These are phyloP conservation scores for Pachycephala philippinensis DNA, from an alignment of 2,113 vertebrate genomes.

Conservation along the genomic window DNA sequence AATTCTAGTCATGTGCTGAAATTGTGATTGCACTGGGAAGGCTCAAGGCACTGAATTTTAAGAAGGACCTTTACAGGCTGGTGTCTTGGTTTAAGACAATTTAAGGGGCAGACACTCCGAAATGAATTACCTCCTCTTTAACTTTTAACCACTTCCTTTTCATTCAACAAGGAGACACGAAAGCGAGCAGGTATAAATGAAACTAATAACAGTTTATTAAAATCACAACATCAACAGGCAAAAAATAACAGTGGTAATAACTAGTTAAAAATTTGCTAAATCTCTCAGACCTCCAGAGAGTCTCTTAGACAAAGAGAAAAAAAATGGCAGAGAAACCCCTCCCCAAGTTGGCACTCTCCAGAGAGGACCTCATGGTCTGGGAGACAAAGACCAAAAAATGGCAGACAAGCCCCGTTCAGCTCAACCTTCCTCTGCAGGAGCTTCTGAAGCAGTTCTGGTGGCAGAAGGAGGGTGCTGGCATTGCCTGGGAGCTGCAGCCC, in stretches of 20 bases:
- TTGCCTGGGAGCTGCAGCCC: not conserved
- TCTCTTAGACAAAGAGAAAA: too few species aligned
- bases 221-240: not conserved
- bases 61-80: not conserved
- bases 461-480: not conserved
- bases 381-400: not conserved
- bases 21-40: not conserved
- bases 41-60: not conserved
- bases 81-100: not conserved
- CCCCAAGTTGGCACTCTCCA: fast-evolving
- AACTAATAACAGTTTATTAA: not conserved
- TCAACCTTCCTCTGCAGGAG: fast-evolving
- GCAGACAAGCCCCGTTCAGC: not conserved
- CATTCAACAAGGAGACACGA: not conserved
- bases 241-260: not conserved
- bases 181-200: not conserved
- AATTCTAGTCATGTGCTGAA: not conserved
- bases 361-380: not conserved
- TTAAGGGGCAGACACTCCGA: not conserved
- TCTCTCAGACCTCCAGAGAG: not conserved
- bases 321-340: too few species aligned
- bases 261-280: not conserved
- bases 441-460: not conserved
- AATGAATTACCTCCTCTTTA: not conserved
- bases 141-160: not conserved